phyloP scores from a whole-genome alignment of 2,797 vertebrate species.

The Falco naumanni region DNA sequence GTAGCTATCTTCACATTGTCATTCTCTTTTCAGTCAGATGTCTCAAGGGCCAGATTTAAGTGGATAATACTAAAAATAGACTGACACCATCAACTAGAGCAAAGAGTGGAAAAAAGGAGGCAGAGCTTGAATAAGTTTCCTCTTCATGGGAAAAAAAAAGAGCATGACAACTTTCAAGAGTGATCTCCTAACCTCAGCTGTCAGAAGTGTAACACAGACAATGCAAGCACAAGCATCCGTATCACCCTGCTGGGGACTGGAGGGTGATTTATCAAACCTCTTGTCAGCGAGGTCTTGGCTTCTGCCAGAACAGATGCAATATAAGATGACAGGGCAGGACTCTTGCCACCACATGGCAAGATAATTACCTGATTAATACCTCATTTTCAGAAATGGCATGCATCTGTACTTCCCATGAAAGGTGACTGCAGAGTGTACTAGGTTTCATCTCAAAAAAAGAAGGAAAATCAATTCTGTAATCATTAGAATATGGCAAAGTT shows the following conservation, averaged over 20 bases:
- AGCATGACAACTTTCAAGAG: background rate
- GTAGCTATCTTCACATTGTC: background rate
- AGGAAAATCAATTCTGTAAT: background rate
- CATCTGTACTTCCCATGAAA: background rate
- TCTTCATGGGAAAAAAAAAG: background rate
- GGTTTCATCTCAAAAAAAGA: background rate
- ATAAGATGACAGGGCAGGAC: background rate
- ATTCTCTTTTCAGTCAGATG: background rate
- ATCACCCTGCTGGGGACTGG: background rate
- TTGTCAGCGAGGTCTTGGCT: background rate
- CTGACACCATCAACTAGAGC: background rate
- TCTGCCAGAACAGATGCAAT: background rate
- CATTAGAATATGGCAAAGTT: background rate
- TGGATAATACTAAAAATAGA: background rate
- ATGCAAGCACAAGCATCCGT: background rate
- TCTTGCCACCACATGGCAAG: background rate
- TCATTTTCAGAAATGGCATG: background rate
- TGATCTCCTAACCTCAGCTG: background rate
- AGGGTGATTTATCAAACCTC: background rate
- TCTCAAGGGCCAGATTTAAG: background rate
- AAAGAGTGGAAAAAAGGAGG: background rate
- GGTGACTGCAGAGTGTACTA: background rate
- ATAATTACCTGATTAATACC: background rate
- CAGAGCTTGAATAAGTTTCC: background rate
- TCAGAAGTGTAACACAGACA: background rate